A percentile compares a stretch with the other conserved stretches of the same genome.
These are phyloP conservation scores for Myathropa florea DNA, from an alignment of 2,888 invertebrate species.

Conservation along the genomic window DNA sequence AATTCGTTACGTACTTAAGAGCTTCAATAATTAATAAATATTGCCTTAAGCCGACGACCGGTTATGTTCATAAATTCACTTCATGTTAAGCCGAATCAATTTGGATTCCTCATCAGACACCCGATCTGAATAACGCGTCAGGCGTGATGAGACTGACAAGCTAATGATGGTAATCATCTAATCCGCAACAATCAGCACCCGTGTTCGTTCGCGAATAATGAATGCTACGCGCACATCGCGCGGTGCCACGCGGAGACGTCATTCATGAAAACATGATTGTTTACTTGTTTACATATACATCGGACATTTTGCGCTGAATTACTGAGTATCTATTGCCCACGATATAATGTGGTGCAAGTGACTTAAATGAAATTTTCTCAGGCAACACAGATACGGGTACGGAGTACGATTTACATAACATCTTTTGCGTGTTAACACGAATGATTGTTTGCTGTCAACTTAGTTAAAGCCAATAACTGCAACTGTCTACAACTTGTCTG, in stretches of 20 bases:
- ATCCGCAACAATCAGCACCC: conserved; percentile 29
- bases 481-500: conserved; percentile 12
- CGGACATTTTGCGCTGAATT: not conserved
- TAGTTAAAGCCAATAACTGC: not conserved
- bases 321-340: not conserved
- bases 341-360: not conserved
- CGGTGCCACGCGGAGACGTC: not conserved
- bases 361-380: not conserved
- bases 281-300: conserved; percentile 25
- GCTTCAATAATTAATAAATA: not conserved
- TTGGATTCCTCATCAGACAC: not conserved
- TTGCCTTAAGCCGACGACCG: not conserved
- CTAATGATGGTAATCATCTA: conserved; percentile 29
- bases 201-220: not conserved
- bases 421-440: not conserved
- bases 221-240: not conserved
- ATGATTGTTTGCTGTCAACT: not conserved
- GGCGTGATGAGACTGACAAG: conserved; percentile 4
- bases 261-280: conserved; percentile 28
- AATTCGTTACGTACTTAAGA: not conserved
- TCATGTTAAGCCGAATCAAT: conserved; percentile 1
- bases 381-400: not conserved
- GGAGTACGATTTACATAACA: not conserved
- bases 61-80: not conserved
- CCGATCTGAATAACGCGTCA: not conserved